Percentiles rank a stretch among this genome's conserved stretches.
Conservation (phyloP, 2,797 vertebrate genomes). For the Sebastes diaconus region DNA sequence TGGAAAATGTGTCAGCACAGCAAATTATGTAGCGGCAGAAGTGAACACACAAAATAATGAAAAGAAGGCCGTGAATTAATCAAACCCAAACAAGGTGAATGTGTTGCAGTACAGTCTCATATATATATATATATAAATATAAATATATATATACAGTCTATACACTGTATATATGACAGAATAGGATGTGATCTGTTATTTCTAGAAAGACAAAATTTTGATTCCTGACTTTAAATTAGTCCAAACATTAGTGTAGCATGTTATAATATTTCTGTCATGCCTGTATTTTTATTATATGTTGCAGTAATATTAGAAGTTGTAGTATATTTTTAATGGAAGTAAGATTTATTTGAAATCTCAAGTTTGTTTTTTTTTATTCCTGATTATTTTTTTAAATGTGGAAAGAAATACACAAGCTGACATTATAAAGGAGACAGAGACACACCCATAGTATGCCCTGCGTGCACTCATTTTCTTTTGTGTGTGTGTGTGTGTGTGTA, state of each 20-base stretch:
- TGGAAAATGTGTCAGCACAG: slow-evolving; percentile 17
- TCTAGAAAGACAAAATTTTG: background rate
- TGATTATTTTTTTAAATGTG: background rate
- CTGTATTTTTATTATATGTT: background rate
- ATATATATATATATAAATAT: background rate
- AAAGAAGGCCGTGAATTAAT: slow-evolving; percentile 11
- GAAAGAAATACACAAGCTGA: background rate
- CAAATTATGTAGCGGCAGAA: slow-evolving; percentile 1
- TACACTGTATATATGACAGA: no score
- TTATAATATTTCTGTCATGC: background rate
- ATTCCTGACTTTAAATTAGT: background rate
- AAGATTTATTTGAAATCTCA: background rate
- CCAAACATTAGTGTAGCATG: background rate
- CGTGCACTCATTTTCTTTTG: no score
- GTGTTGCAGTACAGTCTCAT: background rate
- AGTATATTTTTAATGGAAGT: background rate
- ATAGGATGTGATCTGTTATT: background rate
- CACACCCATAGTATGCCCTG: background rate
- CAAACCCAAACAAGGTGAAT: background rate
- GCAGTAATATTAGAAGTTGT: background rate
- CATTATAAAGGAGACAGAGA: background rate
- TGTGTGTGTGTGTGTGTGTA: background rate
- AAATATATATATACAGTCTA: no score
- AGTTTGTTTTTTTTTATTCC: background rate
- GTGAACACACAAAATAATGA: slow-evolving; percentile 1